Percentiles rank a stretch among this genome's conserved stretches.
phyloP scores from a whole-genome alignment of 1,140 invertebrate genomes.

The Rhopalosiphum maidis region DNA sequence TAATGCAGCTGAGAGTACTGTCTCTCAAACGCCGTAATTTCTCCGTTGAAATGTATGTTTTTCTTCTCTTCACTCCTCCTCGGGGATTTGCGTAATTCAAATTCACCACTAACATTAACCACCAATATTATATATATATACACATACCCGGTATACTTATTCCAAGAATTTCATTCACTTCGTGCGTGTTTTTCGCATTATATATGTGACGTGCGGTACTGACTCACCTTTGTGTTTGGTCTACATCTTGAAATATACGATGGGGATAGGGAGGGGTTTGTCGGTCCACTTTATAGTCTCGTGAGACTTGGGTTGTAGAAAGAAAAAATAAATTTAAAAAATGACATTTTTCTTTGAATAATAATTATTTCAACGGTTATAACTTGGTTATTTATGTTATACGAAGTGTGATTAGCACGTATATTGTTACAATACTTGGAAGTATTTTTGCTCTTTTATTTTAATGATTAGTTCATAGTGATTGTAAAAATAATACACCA shows the following conservation, averaged over 20 bases:
- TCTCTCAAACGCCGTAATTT: conserved; percentile 38
- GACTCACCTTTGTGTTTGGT: not conserved
- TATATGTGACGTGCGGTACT: not conserved
- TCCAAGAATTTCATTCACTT: conserved; percentile 34
- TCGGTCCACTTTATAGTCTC: not conserved
- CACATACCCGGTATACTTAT: not conserved
- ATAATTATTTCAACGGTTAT: conserved; percentile 8
- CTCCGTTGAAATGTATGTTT: not conserved
- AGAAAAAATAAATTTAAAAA: not conserved
- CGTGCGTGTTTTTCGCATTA: not conserved
- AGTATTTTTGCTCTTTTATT: not conserved
- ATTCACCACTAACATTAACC: conserved; percentile 19
- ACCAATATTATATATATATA: not conserved
- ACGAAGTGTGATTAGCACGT: not conserved
- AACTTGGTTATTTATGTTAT: not conserved
- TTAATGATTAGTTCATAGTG: not conserved
- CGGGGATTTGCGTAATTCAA: conserved; percentile 34
- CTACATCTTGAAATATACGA: not conserved
- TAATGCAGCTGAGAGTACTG: conserved; percentile 14
- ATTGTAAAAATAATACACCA: not conserved
- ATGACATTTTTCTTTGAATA: not conserved
- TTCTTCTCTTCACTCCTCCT: not conserved
- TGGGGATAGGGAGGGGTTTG: not conserved
- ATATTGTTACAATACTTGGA: not conserved
- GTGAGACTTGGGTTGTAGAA: not conserved